These are phyloP conservation scores for Halictus rubicundus DNA, from an alignment of 1,140 invertebrate species.

Conservation along the genomic window DNA sequence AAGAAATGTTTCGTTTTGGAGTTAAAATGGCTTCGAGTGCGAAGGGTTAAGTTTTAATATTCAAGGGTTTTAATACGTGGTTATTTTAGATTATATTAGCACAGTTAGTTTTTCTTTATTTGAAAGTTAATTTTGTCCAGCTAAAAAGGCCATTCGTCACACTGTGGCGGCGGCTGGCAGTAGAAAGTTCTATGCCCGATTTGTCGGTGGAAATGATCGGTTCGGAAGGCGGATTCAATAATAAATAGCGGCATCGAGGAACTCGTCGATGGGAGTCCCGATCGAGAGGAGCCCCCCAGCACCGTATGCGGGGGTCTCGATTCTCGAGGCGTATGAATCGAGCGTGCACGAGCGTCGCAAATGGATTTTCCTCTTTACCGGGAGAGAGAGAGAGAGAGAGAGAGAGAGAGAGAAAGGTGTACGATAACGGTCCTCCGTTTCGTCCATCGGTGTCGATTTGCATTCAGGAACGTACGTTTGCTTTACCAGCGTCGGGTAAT, in stretches of 20 bases:
- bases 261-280: neutral
- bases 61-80: too few relatives aligned
- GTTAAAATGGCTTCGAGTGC: too few relatives aligned
- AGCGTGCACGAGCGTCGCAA: neutral
- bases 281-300: neutral
- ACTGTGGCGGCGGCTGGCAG: too few relatives aligned
- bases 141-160: too few relatives aligned
- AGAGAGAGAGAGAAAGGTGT: neutral
- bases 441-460: conserved; percentile 44
- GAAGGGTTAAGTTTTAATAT: too few relatives aligned
- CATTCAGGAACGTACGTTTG: conserved; percentile 37
- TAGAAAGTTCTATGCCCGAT: neutral
- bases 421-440: conserved; percentile 31
- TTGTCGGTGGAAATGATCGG: neutral
- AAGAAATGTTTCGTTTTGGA: too few relatives aligned
- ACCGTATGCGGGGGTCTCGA: neutral
- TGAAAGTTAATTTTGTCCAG: too few relatives aligned
- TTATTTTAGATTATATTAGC: too few relatives aligned
- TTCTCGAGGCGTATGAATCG: neutral
- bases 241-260: conserved; percentile 1
- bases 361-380: conserved; percentile 13
- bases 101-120: too few relatives aligned
- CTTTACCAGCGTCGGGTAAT: conserved; percentile 24
- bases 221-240: conserved; percentile 7
- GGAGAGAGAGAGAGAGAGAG: too few relatives aligned